Conservation (phyloP, 2,888 invertebrate species). For the Sinodicranocentrus sp. region DNA sequence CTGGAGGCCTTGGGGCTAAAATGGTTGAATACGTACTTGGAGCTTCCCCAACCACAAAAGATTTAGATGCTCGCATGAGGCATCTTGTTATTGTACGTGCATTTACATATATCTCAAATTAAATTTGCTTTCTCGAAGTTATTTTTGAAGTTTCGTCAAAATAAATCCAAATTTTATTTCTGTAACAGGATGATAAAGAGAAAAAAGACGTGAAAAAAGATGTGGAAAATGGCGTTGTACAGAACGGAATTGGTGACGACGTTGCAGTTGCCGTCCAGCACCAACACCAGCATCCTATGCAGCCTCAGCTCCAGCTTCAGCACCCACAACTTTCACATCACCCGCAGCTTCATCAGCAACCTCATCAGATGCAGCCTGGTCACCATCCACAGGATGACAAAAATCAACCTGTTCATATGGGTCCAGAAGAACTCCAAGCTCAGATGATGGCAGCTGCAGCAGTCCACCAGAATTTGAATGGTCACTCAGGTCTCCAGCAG, state of each 20-base stretch:
- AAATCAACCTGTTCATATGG: conserved; percentile 77
- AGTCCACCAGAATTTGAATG: conserved; percentile 66
- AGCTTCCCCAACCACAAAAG: conserved; percentile 91
- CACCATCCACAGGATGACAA: conserved; percentile 72
- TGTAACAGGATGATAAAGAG: conserved; percentile 75
- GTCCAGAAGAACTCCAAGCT: conserved; percentile 78
- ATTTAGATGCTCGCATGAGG: conserved; percentile 84
- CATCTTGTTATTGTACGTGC: conserved; percentile 82
- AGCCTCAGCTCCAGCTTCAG: conserved; percentile 69
- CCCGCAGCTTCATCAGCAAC: conserved; percentile 79
- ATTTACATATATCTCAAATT: too few relatives aligned
- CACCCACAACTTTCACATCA: conserved; percentile 80
- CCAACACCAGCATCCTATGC: conserved; percentile 69
- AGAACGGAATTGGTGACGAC: conserved; percentile 88
- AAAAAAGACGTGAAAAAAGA: conserved; percentile 77
- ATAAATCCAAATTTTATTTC: background rate
- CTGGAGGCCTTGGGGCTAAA: conserved; percentile 94
- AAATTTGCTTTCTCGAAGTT: background rate
- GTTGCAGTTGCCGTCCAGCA: conserved; percentile 77
- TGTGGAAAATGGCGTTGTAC: conserved; percentile 81
- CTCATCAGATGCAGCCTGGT: conserved; percentile 61
- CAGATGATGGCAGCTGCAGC: conserved; percentile 75
- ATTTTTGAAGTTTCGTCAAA: background rate
- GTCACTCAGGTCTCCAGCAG: conserved; percentile 62
- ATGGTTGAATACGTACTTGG: conserved; percentile 99